Evolutionary conservation across 2,888 invertebrate species (phyloP).

Genomic region (Hemaris fuciformis): DNA sequence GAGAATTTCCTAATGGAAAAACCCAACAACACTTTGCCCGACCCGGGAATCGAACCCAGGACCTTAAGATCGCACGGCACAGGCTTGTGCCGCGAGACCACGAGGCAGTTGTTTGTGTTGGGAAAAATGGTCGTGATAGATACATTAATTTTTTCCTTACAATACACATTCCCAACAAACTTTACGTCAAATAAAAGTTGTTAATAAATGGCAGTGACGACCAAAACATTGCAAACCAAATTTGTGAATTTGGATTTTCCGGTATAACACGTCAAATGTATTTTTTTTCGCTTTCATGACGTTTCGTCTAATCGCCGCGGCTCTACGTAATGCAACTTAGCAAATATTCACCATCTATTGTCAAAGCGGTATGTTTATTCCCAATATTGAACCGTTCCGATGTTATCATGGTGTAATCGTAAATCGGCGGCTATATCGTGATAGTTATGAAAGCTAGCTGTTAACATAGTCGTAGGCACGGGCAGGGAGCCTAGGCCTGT

Average conservation of each 20-base stretch:
- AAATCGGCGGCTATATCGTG: constrained; percentile 23
- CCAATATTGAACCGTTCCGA: background rate
- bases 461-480: constrained; percentile 57
- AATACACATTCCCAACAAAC: no score
- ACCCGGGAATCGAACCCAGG: no score
- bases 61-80: no score
- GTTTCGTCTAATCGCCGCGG: no score
- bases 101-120: no score
- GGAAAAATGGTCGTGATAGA: background rate
- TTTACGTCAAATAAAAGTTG: background rate
- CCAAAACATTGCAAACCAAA: no score
- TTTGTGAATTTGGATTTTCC: background rate
- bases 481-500: constrained; percentile 73
- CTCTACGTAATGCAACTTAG: background rate
- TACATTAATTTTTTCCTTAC: background rate
- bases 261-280: no score
- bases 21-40: no score
- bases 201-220: background rate
- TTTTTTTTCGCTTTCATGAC: no score
- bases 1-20: no score
- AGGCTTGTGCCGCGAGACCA: no score
- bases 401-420: constrained; percentile 11
- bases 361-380: background rate
- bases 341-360: background rate
- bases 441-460: constrained; percentile 49